Base-by-base conservation (phyloP, 2,113 vertebrate species). In the Rhipidura dahli region DNA sequence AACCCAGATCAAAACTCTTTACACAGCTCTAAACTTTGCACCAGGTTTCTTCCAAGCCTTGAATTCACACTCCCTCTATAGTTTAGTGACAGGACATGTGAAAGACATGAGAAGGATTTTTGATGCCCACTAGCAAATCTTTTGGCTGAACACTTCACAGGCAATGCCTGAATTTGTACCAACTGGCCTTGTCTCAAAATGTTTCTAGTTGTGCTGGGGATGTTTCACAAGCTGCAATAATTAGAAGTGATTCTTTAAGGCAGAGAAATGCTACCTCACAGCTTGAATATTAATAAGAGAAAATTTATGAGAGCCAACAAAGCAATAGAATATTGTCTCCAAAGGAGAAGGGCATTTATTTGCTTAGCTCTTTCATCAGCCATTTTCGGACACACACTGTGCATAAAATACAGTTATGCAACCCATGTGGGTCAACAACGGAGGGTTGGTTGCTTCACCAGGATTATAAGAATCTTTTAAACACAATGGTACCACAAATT, bases 401-500 rank as follows among this genome's bases (percentile, higher is more conserved):
- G 82, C 84, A 70, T 94, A 89, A 94, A 96, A 87, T 50, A 51
- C 60, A 80, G 92, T 96, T 96, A 89, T 77, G 82, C 91, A 96
- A 96, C 57, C 35, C 63, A 7, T 83, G 87, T 79, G 88, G 90
- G 80, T 90, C 90, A 93, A 84, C 88, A 96, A 13, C 23, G 4
- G 91, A 91, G 91, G 94, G 73, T 66, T 95, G 89, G 85, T 96
- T 97, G 87, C 93, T 96, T 95, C 96, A 96, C 75, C 64, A 94
- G 78, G 75, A 86, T 96, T 96, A 83, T 89, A 77, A 85, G 68
- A 73, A 66, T 88, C 78, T 83, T 94, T 82, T 83, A 93, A 94
- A 93, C 93, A 96, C 96, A 94, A 91, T 95, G 59, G 84, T 83
- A 90, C 95, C 93, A 71, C 96, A 97, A 96, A 96, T 95, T 94